Conservation (phyloP, 2,888 invertebrate genomes). For the Polyommatus icarus region DNA sequence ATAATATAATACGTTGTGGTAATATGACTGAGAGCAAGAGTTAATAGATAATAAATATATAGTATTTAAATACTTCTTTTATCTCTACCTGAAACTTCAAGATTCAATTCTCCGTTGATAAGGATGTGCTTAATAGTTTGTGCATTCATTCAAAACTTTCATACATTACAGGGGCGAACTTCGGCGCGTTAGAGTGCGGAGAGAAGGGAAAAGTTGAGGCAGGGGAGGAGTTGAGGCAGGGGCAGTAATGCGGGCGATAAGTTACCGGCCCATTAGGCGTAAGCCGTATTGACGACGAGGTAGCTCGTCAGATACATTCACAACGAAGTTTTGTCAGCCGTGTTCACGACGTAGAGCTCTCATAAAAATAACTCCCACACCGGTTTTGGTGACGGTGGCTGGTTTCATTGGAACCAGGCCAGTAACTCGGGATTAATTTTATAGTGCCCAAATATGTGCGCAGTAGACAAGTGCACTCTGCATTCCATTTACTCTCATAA, state of each 20-base stretch:
- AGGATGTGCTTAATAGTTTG: slow-evolving; percentile 5
- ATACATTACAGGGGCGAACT: neutral
- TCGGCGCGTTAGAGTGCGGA: slow-evolving; percentile 5
- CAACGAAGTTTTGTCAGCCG: neutral
- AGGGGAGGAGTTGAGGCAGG: neutral
- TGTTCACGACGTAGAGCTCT: neutral
- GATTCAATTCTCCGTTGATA: neutral
- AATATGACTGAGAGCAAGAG: no score
- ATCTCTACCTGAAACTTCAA: neutral
- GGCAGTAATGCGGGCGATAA: slow-evolving; percentile 1
- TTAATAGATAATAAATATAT: no score
- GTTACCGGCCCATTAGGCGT: slow-evolving; percentile 9
- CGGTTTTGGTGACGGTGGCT: no score
- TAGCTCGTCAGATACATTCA: neutral
- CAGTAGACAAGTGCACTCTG: no score
- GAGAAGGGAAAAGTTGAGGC: neutral
- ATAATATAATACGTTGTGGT: no score
- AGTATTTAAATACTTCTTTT: no score
- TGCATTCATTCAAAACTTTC: slow-evolving; percentile 11
- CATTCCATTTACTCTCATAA: no score
- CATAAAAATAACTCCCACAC: no score
- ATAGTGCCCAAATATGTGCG: no score
- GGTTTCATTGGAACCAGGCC: no score
- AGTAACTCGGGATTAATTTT: no score
- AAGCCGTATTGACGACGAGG: slow-evolving; percentile 5